phyloP scores from a whole-genome alignment of 1,140 invertebrate genomes.

The Brachionus rubens region DNA sequence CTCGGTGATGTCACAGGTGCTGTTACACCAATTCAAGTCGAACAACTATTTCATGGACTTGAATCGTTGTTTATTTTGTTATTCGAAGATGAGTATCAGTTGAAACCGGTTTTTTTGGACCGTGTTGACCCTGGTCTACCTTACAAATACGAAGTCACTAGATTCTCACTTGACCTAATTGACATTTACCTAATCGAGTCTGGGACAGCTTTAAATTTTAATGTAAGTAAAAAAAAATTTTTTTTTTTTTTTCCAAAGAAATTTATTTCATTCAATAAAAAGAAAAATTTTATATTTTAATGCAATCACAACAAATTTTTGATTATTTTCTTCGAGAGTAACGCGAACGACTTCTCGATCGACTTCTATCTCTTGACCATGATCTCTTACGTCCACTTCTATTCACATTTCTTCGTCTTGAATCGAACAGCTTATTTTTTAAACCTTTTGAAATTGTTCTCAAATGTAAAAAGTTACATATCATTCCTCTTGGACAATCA shows the following conservation, averaged over 20 bases:
- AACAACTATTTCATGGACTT: slow-evolving; percentile 28
- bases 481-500: slow-evolving; percentile 93
- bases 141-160: slow-evolving; percentile 82
- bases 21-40: slow-evolving; percentile 63
- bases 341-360: background rate
- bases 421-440: slow-evolving; percentile 62
- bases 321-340: too few species aligned
- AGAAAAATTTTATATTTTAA: too few species aligned
- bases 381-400: too few species aligned
- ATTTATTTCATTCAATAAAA: background rate
- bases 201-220: slow-evolving; percentile 46
- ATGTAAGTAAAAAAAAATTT: slow-evolving; percentile 25
- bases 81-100: slow-evolving; percentile 28
- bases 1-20: slow-evolving; percentile 65
- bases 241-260: background rate
- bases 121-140: background rate
- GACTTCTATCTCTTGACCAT: background rate
- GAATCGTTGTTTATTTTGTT: slow-evolving; percentile 5
- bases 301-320: too few species aligned
- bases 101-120: slow-evolving; percentile 63
- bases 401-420: background rate
- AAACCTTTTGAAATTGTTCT: slow-evolving; percentile 92
- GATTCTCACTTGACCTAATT: slow-evolving; percentile 82
- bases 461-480: slow-evolving; percentile 99
- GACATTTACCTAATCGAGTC: slow-evolving; percentile 83